phyloP scores from a whole-genome alignment of 2,113 vertebrate genomes.

The Heliornis fulica region DNA sequence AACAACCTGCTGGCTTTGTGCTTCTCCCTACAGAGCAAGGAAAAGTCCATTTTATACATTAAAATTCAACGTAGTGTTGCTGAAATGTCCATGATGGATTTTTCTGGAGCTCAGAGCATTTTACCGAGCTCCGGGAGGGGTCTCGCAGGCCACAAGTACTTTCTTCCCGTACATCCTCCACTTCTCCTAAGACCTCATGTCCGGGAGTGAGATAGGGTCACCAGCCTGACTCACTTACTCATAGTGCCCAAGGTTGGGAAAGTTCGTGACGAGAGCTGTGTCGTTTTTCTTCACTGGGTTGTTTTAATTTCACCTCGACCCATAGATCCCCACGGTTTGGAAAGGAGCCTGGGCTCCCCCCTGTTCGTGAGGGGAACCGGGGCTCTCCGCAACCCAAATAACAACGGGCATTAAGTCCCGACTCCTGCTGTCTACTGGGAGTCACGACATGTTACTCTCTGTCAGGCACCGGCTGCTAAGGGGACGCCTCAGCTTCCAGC shows the following conservation, averaged over 20 bases:
- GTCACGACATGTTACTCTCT: neutral
- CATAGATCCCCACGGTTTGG: neutral
- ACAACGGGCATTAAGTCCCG: neutral
- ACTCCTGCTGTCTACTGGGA: neutral
- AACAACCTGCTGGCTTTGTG: conserved; percentile 58
- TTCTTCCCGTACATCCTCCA: neutral
- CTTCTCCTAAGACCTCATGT: neutral
- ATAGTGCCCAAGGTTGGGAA: neutral
- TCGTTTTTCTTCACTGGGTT: neutral
- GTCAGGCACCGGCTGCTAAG: neutral
- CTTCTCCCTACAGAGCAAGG: conserved; percentile 30
- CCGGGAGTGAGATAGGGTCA: rapidly evolving
- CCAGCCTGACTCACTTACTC: rapidly evolving
- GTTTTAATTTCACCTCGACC: neutral
- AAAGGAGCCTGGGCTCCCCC: neutral
- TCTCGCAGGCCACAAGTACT: neutral
- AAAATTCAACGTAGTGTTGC: conserved; percentile 44
- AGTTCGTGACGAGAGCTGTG: neutral
- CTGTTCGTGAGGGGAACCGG: neutral
- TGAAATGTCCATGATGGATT: conserved; percentile 36
- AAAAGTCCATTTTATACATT: conserved; percentile 52
- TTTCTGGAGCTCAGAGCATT: neutral
- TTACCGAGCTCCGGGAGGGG: neutral
- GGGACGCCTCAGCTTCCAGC: neutral
- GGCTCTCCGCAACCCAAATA: neutral